These are phyloP conservation scores for Caerostris darwini DNA, from an alignment of 1,140 invertebrate species.

Conservation along the genomic window DNA sequence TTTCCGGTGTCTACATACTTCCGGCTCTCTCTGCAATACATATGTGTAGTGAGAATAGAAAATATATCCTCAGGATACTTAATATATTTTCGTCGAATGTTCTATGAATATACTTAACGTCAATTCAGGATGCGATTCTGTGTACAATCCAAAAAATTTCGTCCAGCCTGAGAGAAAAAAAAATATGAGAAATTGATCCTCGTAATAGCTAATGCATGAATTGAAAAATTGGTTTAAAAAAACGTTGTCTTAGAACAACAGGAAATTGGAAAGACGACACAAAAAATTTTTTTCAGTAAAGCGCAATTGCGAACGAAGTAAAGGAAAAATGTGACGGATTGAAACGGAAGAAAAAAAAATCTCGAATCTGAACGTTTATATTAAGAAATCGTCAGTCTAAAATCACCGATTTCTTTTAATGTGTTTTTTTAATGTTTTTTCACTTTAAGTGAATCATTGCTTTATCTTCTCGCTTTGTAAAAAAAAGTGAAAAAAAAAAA, in stretches of 20 bases:
- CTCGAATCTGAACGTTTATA: not conserved
- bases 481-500: not conserved
- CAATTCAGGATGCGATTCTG: slow-evolving; percentile 8
- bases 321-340: slow-evolving; percentile 32
- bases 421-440: slow-evolving; percentile 16
- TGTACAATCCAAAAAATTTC: not conserved
- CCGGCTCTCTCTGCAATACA: slow-evolving; percentile 34
- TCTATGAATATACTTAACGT: slow-evolving; percentile 45
- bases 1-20: no score
- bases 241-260: slow-evolving; percentile 40
- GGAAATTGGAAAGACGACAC: slow-evolving; percentile 57
- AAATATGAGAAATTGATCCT: not conserved
- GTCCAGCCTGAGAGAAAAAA: no score
- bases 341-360: not conserved
- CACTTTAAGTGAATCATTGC: not conserved
- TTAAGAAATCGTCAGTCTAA: slow-evolving; percentile 26
- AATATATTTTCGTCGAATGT: slow-evolving; percentile 34
- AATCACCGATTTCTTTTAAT: slow-evolving; percentile 33
- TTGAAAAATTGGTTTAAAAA: slow-evolving; percentile 16
- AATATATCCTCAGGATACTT: slow-evolving; percentile 50
- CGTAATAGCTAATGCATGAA: not conserved
- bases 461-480: not conserved
- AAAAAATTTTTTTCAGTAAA: not conserved
- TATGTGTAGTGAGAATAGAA: slow-evolving; percentile 34
- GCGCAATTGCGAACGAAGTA: not conserved